Evolutionary conservation across 2,113 vertebrate species (phyloP).

Genomic region (Bujurquina vittata): DNA sequence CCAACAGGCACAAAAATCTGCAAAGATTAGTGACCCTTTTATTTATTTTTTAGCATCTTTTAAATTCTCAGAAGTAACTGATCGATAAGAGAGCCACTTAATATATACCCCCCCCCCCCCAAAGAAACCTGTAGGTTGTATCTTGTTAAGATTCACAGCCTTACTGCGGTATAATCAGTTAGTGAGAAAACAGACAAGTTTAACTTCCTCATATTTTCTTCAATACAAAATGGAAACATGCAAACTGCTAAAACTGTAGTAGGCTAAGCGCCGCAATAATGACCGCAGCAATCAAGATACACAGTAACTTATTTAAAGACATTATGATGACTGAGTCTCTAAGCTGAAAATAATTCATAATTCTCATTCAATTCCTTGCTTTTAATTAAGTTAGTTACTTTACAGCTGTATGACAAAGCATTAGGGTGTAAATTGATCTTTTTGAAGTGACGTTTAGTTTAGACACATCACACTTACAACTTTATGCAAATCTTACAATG

Average conservation of each 20-base stretch:
- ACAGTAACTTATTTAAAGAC: background rate
- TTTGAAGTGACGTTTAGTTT: background rate
- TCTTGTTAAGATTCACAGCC: constrained; percentile 9
- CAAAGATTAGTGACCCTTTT: background rate
- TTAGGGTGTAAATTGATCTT: background rate
- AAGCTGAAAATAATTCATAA: background rate
- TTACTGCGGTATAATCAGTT: background rate
- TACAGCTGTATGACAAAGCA: background rate
- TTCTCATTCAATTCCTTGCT: background rate
- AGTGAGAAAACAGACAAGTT: constrained; percentile 21
- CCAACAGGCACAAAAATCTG: background rate
- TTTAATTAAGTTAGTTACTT: background rate
- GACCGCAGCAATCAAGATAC: background rate
- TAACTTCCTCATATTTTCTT: constrained; percentile 36
- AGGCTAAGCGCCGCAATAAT: background rate
- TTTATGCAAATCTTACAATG: constrained; percentile 6
- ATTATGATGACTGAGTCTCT: background rate
- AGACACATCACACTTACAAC: background rate
- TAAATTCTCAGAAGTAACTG: constrained; percentile 14
- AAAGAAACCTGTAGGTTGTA: background rate
- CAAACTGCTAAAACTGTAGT: background rate
- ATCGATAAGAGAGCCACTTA: background rate
- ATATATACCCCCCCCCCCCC: background rate
- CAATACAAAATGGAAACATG: constrained; percentile 14
- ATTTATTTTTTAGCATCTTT: background rate